These are phyloP conservation scores for Hybos culiciformis DNA, from an alignment of 2,888 invertebrate species.

Conservation along the genomic window DNA sequence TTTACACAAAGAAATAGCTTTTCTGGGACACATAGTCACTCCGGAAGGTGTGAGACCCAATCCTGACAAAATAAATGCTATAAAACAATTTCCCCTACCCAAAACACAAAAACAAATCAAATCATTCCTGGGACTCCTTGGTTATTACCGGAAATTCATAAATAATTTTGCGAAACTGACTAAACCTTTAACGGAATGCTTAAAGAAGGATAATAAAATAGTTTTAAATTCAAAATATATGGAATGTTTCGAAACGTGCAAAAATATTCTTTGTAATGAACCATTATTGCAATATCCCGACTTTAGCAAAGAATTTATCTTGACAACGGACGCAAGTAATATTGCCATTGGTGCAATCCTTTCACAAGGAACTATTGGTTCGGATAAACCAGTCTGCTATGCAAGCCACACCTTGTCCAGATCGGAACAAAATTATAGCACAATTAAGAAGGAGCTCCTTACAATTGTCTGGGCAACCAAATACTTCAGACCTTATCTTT, in stretches of 20 bases:
- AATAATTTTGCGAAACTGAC: slow-evolving; percentile 7
- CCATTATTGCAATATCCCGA: slow-evolving; percentile 25
- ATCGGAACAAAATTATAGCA: slow-evolving; percentile 16
- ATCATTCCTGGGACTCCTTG: slow-evolving; percentile 6
- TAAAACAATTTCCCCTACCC: slow-evolving; percentile 6
- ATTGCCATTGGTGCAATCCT: slow-evolving; percentile 19
- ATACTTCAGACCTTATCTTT: slow-evolving; percentile 20
- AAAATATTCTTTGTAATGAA: slow-evolving; percentile 12
- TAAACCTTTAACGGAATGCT: slow-evolving; percentile 11
- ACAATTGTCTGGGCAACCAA: too few relatives aligned
- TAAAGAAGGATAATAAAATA: slow-evolving; percentile 13
- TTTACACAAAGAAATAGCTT: slow-evolving; percentile 18
- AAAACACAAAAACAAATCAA: slow-evolving; percentile 11
- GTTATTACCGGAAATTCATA: slow-evolving; percentile 11
- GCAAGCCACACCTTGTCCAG: slow-evolving; percentile 17
- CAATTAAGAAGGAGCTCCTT: slow-evolving; percentile 18
- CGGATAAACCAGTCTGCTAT: slow-evolving; percentile 18
- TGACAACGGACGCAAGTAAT: slow-evolving; percentile 21
- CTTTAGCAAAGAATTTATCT: slow-evolving; percentile 14
- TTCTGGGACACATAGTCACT: slow-evolving; percentile 21
- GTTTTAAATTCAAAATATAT: slow-evolving; percentile 6
- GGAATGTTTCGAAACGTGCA: slow-evolving; percentile 10
- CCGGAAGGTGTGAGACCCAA: slow-evolving; percentile 18
- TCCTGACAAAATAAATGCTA: slow-evolving; percentile 15
- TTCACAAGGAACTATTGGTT: too few relatives aligned